Conservation (phyloP, 2,888 invertebrate genomes). For the Macrosoma leucophasiata region DNA sequence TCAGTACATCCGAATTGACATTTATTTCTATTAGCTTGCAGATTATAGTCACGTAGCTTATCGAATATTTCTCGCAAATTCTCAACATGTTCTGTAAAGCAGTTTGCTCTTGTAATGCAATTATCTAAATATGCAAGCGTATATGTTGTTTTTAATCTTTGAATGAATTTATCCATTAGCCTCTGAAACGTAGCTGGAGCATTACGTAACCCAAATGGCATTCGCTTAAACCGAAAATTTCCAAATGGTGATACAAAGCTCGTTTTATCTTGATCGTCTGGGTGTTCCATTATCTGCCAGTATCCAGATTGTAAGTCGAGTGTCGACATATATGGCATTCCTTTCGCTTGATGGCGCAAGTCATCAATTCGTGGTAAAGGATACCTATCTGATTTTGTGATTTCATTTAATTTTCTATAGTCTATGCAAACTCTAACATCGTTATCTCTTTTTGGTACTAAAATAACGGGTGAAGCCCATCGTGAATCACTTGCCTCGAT, state of each 20-base stretch:
- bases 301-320: constrained; percentile 21
- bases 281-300: constrained; percentile 26
- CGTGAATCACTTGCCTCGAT: neutral
- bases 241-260: constrained; percentile 36
- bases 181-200: constrained; percentile 34
- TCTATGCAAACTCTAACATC: constrained; percentile 5
- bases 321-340: constrained; percentile 17
- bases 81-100: constrained; percentile 16
- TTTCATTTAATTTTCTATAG: constrained; percentile 1
- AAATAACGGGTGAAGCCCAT: neutral
- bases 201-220: constrained; percentile 35
- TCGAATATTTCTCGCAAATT: constrained; percentile 10
- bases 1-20: constrained; percentile 22
- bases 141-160: constrained; percentile 15
- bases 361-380: constrained; percentile 13
- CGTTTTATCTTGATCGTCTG: constrained; percentile 33
- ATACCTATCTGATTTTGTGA: neutral
- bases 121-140: constrained; percentile 32
- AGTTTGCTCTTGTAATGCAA: constrained; percentile 22
- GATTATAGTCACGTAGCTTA: constrained; percentile 17
- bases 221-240: constrained; percentile 30
- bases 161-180: constrained; percentile 29
- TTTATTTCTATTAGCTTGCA: constrained; percentile 24
- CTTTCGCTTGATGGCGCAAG: constrained; percentile 15
- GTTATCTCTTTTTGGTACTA: neutral